Percentiles rank a stretch among this genome's conserved stretches.
phyloP scores from a whole-genome alignment of 1,140 invertebrate genomes.

The Penaeus chinensis region DNA sequence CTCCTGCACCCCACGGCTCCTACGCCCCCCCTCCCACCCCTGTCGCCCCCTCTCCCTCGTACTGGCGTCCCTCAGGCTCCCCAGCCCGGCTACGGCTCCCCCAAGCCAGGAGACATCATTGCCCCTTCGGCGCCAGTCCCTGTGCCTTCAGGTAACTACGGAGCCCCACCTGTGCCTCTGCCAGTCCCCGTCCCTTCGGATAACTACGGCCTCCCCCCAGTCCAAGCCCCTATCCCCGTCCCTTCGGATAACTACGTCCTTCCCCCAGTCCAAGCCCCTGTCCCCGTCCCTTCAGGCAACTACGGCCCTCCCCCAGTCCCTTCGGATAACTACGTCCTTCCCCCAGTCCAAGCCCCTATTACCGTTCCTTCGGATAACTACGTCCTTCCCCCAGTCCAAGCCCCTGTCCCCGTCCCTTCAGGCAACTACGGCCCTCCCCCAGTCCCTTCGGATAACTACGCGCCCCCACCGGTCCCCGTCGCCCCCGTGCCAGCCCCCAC shows the following conservation, averaged over 20 bases:
- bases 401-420: neutral
- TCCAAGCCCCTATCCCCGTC: neutral
- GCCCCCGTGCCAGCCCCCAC: neutral
- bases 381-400: neutral
- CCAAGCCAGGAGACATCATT: slow-evolving; percentile 31
- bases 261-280: neutral
- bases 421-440: slow-evolving; percentile 16
- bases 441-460: no score
- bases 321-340: neutral
- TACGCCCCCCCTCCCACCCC: neutral
- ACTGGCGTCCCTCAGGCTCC: slow-evolving; percentile 13
- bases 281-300: neutral
- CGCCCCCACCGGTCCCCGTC: neutral
- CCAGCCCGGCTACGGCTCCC: slow-evolving; percentile 14
- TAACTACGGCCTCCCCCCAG: neutral
- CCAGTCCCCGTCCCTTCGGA: neutral
- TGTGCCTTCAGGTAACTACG: neutral
- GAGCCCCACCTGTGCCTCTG: neutral
- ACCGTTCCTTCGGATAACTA: slow-evolving; percentile 3
- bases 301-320: neutral
- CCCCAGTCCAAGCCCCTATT: neutral
- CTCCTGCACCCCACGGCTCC: slow-evolving; percentile 3
- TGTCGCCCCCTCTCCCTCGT: neutral
- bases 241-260: neutral
- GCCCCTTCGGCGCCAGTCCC: neutral